Conservation (phyloP, 2,888 invertebrate species). For the Drosophila algonquin region DNA sequence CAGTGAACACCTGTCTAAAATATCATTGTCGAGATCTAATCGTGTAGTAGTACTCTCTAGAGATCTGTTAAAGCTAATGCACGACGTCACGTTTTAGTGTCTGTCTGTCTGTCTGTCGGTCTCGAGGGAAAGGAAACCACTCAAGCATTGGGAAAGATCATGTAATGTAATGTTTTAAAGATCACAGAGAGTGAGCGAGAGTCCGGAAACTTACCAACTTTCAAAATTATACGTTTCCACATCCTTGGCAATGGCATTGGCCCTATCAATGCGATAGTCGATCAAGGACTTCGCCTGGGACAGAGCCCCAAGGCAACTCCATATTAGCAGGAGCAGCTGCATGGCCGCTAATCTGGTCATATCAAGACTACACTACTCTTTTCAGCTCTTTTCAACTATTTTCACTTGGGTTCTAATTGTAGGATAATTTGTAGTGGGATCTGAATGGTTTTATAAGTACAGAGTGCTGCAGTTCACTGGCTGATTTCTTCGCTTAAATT, state of each 20-base stretch:
- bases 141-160: slow-evolving; percentile 25
- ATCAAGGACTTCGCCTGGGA: slow-evolving; percentile 43
- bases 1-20: slow-evolving; percentile 58
- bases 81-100: slow-evolving; percentile 57
- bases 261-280: slow-evolving; percentile 36
- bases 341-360: slow-evolving; percentile 38
- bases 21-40: slow-evolving; percentile 36
- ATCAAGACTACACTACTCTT: slow-evolving; percentile 33
- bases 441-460: slow-evolving; percentile 9
- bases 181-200: not conserved
- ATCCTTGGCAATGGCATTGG: slow-evolving; percentile 48
- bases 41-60: not conserved
- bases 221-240: slow-evolving; percentile 47
- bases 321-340: slow-evolving; percentile 47
- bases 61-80: slow-evolving; percentile 14
- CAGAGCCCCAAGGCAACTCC: slow-evolving; percentile 49
- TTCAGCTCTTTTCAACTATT: not conserved
- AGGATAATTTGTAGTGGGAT: slow-evolving; percentile 3
- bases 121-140: slow-evolving; percentile 33
- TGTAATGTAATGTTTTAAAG: not conserved
- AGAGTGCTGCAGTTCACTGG: slow-evolving; percentile 23
- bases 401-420: not conserved
- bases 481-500: slow-evolving; percentile 24
- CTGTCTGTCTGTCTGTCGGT: not conserved
- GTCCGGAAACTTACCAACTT: slow-evolving; percentile 76